Evolutionary conservation across 30 jellyfish, hydroid and myxozoan species (phyloP).

Genomic region (Hydractinia symbiolongicarpus): DNA sequence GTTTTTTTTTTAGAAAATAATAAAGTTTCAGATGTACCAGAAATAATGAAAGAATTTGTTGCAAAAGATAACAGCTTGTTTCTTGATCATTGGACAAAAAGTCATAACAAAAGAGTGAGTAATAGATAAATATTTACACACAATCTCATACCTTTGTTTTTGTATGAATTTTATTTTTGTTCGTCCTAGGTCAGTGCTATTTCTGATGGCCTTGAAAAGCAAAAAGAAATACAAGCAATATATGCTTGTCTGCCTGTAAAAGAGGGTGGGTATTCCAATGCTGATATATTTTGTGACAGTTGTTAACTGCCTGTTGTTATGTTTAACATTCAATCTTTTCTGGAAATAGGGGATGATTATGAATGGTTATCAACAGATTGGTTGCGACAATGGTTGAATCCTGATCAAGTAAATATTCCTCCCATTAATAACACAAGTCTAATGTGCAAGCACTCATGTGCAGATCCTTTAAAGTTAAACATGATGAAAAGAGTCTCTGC

Average conservation of each 20-base stretch:
- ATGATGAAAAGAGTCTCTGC: conserved; percentile 53
- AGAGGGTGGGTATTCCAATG: conserved; percentile 15
- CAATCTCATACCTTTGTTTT: background rate
- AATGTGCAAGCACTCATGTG: conserved; percentile 67
- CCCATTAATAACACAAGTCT: conserved; percentile 67
- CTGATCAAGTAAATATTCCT: conserved; percentile 33
- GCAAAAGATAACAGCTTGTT: conserved; percentile 60
- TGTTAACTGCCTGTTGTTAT: background rate
- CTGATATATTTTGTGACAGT: too few species aligned
- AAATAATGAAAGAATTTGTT: conserved; percentile 39
- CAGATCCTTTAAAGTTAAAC: conserved; percentile 44
- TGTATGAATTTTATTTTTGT: background rate
- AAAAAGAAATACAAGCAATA: conserved; percentile 25
- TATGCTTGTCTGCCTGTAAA: conserved; percentile 30
- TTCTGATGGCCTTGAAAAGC: conserved; percentile 36
- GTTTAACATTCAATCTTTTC: background rate
- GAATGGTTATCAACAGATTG: conserved; percentile 54
- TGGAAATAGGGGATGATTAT: background rate
- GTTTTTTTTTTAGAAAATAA: too few species aligned
- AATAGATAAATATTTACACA: background rate
- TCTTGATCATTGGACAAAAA: conserved; percentile 42
- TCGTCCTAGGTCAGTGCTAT: conserved; percentile 34
- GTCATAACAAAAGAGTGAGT: conserved; percentile 27
- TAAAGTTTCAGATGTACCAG: conserved; percentile 32
- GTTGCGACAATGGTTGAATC: conserved; percentile 68